Evolutionary conservation across 2,797 vertebrate species (phyloP), one percentile per base, ranked within the genome.

Genomic region (Remorina albescens): DNA sequence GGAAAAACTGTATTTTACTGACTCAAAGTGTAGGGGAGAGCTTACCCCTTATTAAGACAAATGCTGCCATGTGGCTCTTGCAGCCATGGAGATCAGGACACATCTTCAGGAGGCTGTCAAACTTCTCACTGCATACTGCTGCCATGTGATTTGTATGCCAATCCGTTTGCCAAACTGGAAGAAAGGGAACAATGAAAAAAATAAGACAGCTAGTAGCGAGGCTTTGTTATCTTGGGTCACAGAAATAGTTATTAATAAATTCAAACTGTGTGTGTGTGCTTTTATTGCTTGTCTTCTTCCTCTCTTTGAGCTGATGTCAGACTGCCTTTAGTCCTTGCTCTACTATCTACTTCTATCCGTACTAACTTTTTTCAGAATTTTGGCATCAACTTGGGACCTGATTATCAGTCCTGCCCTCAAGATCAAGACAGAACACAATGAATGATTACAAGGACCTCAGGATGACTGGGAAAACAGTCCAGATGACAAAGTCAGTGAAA

Each of bases 11-110:
- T 15, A 10, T 0, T 4, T 46, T 39, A 50, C 13, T 19, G 19
- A 13, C 6, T 4, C 8, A 2, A 19, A 2, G 6, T 46, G 19
- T 21, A 30, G 37, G 8, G 30, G 16, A 16, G 11, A 9, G 36
- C 86, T 89, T 64, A 94, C 94, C 92, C 90, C 67, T 92, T 62
- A 91, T 91, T 74, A 95, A 62, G 67, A 95, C 83, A 72, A 95
- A 95, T 19, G 92, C 88, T 37, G 95, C 94, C 74, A 95, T 87
- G 82, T 91, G 82, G 82, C 88, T 92, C 80, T 93, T 95, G 58
- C 88, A 91, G 78, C 54, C 76, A 2, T 81, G 53, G 61, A 93
- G 92, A 26, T 91, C 71, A 1, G 93, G 92, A 73, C 36, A 85
- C 80, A 90, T 90, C 77, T 86, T 91, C 71, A 95, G 59, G 56